Evolutionary conservation across 2,113 vertebrate species (phyloP), one percentile per base, ranked within the genome.

Genomic region (Lichenostomus cassidix): DNA sequence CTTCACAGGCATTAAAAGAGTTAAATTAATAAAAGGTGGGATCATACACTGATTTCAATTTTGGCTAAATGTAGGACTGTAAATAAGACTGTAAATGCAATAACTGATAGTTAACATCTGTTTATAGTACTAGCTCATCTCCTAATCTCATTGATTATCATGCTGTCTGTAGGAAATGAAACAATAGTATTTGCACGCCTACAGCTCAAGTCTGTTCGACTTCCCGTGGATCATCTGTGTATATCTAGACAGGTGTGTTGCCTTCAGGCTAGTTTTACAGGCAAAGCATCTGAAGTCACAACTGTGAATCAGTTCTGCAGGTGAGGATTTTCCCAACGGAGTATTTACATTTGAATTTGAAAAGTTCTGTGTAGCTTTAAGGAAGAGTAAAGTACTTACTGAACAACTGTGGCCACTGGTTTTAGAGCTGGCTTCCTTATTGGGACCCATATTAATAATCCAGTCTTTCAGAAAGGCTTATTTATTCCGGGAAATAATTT

Each of bases 281-380:
- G 41, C 73, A 70, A 56, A 93, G 78, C 93, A 95, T 92, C 87
- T 95, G 95, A 96, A 94, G 94, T 87, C 70, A 92, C 76, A 84
- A 94, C 90, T 93, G 93, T 49, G 87, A 88, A 75, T 35, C 1
- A 5, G 11, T 92, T 91, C 67, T 81, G 76, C 52, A 96, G 82
- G 64, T 96, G 90, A 86, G 52, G 91, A 83, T 92, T 81, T 95
- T 84, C 62, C 77, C 78, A 77, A 42, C 27, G 65, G 29, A 80
- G 13, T 80, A 76, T 74, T 92, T 93, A 87, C 28, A 68, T 70
- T 35, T 70, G 67, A 88, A 83, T 95, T 70, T 83, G 39, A 71
- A 77, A 90, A 92, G 39, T 68, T 52, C 64, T 70, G n/a, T 60
- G 24, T 49, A 58, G 49, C 13, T 92, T 81, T 64, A 81, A 93